Conservation (phyloP, 2,797 vertebrate species). For the Oryzias dopingdopingensis region DNA sequence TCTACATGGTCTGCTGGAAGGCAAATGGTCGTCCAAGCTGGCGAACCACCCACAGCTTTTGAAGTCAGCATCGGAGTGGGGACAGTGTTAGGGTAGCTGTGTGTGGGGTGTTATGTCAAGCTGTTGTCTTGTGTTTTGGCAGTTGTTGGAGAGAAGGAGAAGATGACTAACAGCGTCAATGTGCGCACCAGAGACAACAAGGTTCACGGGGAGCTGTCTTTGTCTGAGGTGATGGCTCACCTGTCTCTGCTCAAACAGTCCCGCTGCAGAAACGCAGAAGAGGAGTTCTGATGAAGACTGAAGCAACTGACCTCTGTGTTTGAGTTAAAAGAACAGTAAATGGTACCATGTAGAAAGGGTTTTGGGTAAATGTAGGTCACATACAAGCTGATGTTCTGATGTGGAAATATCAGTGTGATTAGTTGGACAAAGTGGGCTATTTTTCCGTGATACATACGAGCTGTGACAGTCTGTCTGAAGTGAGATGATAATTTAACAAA, state of each 20-base stretch:
- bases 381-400: not conserved
- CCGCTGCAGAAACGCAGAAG: conserved; percentile 82
- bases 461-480: conserved; percentile 4
- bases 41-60: conserved; percentile 27
- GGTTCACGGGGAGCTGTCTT: conserved; percentile 85
- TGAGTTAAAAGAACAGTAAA: conserved; percentile 6
- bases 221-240: conserved; percentile 82
- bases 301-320: not conserved
- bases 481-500: conserved; percentile 3
- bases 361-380: conserved; percentile 20
- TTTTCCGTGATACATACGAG: conserved; percentile 2
- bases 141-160: conserved; percentile 98
- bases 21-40: conserved; percentile 25
- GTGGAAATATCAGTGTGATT: too few relatives aligned
- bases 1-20: conserved; percentile 10
- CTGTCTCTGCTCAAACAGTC: conserved; percentile 83
- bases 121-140: conserved; percentile 63
- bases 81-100: conserved; percentile 51
- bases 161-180: conserved; percentile 82
- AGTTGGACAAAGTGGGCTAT: conserved; percentile 1
- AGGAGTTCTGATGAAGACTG: conserved; percentile 79
- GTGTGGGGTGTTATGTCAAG: conserved; percentile 38
- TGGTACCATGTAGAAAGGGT: conserved; percentile 1
- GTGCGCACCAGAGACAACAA: conserved; percentile 95
- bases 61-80: conserved; percentile 7